Evolutionary conservation across 1,140 invertebrate species (phyloP).

Genomic region (Zeugodacus cucurbitae): DNA sequence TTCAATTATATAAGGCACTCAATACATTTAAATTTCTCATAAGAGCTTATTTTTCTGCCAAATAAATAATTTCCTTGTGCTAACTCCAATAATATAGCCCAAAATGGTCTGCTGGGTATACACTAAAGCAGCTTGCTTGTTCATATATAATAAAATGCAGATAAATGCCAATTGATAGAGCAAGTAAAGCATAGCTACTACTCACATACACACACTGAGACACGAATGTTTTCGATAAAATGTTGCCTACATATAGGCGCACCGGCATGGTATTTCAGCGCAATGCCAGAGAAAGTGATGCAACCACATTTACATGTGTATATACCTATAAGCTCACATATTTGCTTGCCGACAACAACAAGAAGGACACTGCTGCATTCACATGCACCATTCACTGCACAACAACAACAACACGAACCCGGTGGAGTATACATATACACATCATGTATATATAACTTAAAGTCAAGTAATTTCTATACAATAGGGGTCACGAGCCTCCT

Average conservation of each 20-base stretch:
- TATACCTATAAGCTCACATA: too few species aligned
- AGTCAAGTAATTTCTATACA: background rate
- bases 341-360: background rate
- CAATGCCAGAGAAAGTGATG: constrained; percentile 2
- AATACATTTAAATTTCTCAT: background rate
- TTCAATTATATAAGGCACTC: too few species aligned
- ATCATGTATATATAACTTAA: background rate
- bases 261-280: background rate
- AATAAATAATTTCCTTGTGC: background rate
- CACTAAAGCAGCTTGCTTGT: background rate
- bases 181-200: background rate
- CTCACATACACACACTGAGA: background rate
- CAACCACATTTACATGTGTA: background rate
- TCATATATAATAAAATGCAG: background rate
- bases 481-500: background rate
- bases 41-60: background rate
- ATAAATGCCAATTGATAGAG: background rate
- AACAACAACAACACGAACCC: background rate
- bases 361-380: background rate
- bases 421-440: background rate
- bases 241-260: background rate
- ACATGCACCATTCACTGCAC: background rate
- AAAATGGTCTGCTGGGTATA: background rate
- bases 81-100: background rate
- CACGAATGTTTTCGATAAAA: background rate